These are phyloP conservation scores for Diogma glabrata DNA, from an alignment of 2,888 invertebrate species.

Conservation along the genomic window DNA sequence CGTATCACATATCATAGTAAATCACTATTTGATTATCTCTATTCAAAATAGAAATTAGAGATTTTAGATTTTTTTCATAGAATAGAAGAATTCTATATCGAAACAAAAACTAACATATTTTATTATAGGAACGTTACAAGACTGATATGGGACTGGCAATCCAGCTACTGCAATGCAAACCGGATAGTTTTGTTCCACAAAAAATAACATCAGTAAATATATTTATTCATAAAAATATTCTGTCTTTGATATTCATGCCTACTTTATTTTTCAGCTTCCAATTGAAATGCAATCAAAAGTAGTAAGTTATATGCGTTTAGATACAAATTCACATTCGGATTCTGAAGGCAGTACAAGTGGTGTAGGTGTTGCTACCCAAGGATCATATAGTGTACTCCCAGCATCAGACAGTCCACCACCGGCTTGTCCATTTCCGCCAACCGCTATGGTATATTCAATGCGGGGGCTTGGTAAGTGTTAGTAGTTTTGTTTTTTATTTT, in stretches of 20 bases:
- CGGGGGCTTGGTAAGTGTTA: constrained; percentile 39
- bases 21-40: no score
- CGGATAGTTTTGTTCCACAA: constrained; percentile 86
- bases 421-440: constrained; percentile 59
- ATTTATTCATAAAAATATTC: constrained; percentile 8
- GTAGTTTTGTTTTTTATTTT: constrained; percentile 31
- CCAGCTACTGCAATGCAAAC: constrained; percentile 88
- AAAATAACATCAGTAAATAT: constrained; percentile 69
- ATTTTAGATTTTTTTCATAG: no score
- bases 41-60: no score
- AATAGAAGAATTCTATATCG: no score
- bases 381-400: constrained; percentile 38
- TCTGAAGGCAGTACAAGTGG: constrained; percentile 36
- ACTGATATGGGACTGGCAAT: constrained; percentile 89
- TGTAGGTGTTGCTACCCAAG: constrained; percentile 33
- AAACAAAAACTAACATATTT: no score
- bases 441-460: constrained; percentile 66
- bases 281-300: constrained; percentile 86
- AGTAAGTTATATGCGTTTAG: constrained; percentile 48
- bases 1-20: no score
- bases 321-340: constrained; percentile 36
- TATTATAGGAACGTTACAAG: constrained; percentile 84
- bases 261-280: constrained; percentile 56
- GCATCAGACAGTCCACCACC: constrained; percentile 36
- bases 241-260: constrained; percentile 6